Conservation (phyloP, 2,113 vertebrate species). For the Cervus canadensis region DNA sequence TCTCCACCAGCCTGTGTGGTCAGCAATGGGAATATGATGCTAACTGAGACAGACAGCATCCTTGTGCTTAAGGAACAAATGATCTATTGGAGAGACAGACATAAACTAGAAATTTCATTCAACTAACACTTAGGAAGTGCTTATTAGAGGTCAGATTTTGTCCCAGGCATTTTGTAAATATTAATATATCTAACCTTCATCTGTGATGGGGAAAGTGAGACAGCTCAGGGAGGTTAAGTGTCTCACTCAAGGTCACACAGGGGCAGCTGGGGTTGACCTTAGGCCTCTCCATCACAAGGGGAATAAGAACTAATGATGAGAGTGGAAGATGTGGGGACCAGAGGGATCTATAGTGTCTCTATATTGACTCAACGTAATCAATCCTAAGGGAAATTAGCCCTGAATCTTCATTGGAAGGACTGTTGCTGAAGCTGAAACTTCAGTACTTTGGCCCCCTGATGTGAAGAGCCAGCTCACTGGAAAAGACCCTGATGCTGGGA, state of each 20-base stretch:
- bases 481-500: neutral
- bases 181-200: neutral
- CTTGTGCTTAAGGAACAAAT: neutral
- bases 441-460: neutral
- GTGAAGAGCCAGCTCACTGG: neutral
- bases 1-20: neutral
- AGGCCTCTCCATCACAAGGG: neutral
- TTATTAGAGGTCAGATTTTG: neutral
- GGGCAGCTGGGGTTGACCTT: neutral
- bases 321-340: neutral
- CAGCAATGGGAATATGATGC: neutral
- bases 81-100: neutral
- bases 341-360: fast-evolving
- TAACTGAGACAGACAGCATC: neutral
- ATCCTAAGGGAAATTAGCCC: neutral
- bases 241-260: neutral
- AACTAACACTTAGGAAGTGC: neutral
- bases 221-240: neutral
- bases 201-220: neutral
- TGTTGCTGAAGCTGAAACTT: neutral
- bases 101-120: neutral
- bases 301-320: neutral
- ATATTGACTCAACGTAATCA: neutral
- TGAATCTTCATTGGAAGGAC: neutral
- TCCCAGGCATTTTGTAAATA: neutral